A percentile compares a stretch with the other conserved stretches of the same genome.
These are phyloP conservation scores for Lomographa bimaculata DNA, from an alignment of 2,888 invertebrate genomes.

Conservation along the genomic window DNA sequence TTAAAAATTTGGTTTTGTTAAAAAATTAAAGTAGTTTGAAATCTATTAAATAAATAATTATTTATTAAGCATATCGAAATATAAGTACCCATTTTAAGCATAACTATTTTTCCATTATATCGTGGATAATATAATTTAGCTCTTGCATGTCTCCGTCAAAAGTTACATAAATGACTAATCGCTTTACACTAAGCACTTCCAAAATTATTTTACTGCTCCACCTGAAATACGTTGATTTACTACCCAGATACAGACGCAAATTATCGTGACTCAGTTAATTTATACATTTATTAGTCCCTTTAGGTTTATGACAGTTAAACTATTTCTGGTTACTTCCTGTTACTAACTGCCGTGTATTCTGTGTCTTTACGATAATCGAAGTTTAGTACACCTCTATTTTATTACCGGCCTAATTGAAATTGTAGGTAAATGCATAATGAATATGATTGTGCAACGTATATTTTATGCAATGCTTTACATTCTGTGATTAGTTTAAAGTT, in stretches of 20 bases:
- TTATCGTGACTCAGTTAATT: conserved; percentile 32
- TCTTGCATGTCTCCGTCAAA: conserved; percentile 16
- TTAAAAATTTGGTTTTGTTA: too few species aligned
- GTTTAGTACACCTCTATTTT: conserved; percentile 14
- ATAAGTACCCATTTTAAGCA: too few species aligned
- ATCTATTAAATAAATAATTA: too few species aligned
- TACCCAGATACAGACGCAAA: conserved; percentile 25
- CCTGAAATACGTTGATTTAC: conserved; percentile 28
- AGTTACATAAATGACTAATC: conserved; percentile 17
- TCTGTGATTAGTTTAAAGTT: conserved; percentile 1
- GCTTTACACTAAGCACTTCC: conserved; percentile 26
- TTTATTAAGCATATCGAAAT: too few species aligned
- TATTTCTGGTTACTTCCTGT: conserved; percentile 25
- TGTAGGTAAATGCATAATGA: conserved; percentile 10
- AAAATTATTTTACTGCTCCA: conserved; percentile 29
- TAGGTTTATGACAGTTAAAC: conserved; percentile 25
- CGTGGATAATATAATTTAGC: too few species aligned
- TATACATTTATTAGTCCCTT: conserved; percentile 27
- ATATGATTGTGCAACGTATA: too few species aligned
- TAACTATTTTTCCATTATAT: too few species aligned
- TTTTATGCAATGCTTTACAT: neutral
- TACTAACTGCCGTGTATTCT: conserved; percentile 6
- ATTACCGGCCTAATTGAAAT: conserved; percentile 14
- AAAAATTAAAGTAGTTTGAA: too few species aligned
- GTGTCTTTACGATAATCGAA: conserved; percentile 21